Base-by-base conservation (phyloP, 2,888 invertebrate species). In the Pyrocoelia pectoralis region DNA sequence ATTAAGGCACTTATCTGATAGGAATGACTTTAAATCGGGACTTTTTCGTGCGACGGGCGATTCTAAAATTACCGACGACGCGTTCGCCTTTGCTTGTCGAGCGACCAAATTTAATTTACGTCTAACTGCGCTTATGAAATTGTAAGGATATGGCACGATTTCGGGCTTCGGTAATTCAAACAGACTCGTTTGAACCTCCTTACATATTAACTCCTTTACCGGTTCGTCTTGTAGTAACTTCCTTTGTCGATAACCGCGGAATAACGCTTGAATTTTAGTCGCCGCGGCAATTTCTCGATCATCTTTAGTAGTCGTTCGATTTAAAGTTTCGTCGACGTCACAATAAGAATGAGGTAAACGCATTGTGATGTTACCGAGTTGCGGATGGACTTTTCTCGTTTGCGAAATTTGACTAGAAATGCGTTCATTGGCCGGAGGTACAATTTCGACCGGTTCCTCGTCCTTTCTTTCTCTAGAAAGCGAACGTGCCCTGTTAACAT, bases 61-160 rank as follows among this genome's bases (percentile, higher is more conserved):
- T 19, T 48, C 17, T 48, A 19, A 48, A 14, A 75, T 65, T 33
- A 74, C 62, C 68, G 79, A 76, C 3, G 12, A 76, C 3, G 12
- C 49, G 1, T 65, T 69, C 56, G 51, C 59, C 56, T 71, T 68
- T 38, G 73, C 73, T 4, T 71, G 68, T 62, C 71, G 75, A 17
- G 74, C 61, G 4, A 73, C 76, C 43, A 73, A 67, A 57, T 80
- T 76, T 6, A 87, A 75, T 71, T 89, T 89, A 65, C 83, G 80
- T 69, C 86, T 85, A 6, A 86, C 85, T 48, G 85, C 87, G 73
- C 82, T 85, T 43, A 87, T 85, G 71, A 88, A 87, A 71, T 87
- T 87, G 68, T 86, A 86, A 12, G 87, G 87, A 80, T 85, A 84
- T 4, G 84, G 81, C 68, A 83, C 77, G 3, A 82, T 76, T 9